Percentiles rank a stretch among this genome's conserved stretches.
Conservation (phyloP, 2,888 invertebrate genomes). For the Prenolepis imparis region DNA sequence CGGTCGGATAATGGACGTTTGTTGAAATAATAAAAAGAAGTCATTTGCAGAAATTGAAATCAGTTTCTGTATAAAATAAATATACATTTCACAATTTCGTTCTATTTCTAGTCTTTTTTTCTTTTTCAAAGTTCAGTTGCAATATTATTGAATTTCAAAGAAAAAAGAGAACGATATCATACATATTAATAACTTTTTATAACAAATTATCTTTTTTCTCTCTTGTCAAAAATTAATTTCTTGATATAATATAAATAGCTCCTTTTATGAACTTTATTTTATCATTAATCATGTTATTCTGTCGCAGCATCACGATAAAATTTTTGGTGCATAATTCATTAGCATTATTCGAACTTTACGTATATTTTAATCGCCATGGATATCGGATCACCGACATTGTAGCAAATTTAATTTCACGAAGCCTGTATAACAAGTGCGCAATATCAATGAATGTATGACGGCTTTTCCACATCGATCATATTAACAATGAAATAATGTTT, state of each 20-base stretch:
- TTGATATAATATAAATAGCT: not conserved
- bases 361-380: not conserved
- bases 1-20: constrained; percentile 2
- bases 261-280: not conserved
- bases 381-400: constrained; percentile 4
- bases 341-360: constrained; percentile 10
- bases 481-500: not conserved
- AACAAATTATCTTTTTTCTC: not conserved
- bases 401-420: not conserved
- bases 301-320: not conserved
- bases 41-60: constrained; percentile 18
- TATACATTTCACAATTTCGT: not conserved
- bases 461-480: not conserved
- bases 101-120: not conserved
- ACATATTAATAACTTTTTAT: not conserved
- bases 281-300: not conserved
- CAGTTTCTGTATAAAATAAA: not conserved
- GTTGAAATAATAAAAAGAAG: constrained; percentile 14
- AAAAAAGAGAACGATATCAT: not conserved
- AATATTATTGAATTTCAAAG: no score
- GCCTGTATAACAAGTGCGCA: constrained; percentile 8
- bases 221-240: not conserved
- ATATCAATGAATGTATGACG: not conserved
- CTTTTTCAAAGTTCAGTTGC: not conserved
- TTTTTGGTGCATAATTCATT: not conserved